Conservation (phyloP, 2,797 vertebrate species). For the Chelon auratus region DNA sequence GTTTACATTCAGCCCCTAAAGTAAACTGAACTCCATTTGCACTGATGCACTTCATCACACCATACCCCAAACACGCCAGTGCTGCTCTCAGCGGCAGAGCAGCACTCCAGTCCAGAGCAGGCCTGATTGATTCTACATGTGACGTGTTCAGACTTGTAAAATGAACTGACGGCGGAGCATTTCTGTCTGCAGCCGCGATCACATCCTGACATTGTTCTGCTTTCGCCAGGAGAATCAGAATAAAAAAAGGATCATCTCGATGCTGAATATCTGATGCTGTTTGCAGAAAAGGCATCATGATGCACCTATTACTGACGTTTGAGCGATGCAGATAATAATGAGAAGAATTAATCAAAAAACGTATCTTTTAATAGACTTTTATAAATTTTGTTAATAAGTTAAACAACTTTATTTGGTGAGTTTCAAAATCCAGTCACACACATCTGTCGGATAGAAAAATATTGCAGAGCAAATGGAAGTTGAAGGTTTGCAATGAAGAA, state of each 20-base stretch:
- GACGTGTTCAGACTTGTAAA: conserved; percentile 36
- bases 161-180: conserved; percentile 21
- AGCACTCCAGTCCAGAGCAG: neutral
- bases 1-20: conserved; percentile 44
- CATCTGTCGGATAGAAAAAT: conserved; percentile 59
- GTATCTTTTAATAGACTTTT: conserved; percentile 48
- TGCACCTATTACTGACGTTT: neutral
- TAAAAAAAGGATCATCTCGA: neutral
- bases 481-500: conserved; percentile 26
- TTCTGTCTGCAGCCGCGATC: conserved; percentile 26
- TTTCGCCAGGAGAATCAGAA: conserved; percentile 13
- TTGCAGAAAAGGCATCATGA: neutral
- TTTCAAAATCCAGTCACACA: conserved; percentile 75
- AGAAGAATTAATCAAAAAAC: conserved; percentile 1
- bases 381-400: conserved; percentile 84
- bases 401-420: conserved; percentile 74
- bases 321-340: neutral
- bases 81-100: conserved; percentile 13
- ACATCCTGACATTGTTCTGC: conserved; percentile 29
- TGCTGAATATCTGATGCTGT: neutral
- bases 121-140: conserved; percentile 54
- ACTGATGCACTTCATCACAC: conserved; percentile 54
- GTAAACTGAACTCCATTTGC: conserved; percentile 63
- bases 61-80: conserved; percentile 25
- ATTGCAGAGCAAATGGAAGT: conserved; percentile 52